Conservation (phyloP, 2,888 invertebrate genomes). For the Thumatha senex region DNA sequence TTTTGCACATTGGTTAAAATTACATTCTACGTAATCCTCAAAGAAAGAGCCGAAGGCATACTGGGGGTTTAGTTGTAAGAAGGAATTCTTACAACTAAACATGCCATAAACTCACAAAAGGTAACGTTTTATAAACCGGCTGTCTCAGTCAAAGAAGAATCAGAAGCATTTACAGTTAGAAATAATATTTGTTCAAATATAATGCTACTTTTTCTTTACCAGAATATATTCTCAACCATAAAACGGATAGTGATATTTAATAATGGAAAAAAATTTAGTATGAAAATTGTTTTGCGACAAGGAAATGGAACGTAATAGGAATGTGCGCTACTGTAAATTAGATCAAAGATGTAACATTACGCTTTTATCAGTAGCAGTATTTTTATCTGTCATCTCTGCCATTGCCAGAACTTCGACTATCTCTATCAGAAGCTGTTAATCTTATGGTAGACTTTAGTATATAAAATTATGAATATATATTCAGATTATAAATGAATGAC, state of each 20-base stretch:
- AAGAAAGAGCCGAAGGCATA: no score
- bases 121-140: constrained; percentile 41
- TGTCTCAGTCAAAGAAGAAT: constrained; percentile 19
- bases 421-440: no score
- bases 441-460: no score
- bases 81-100: neutral
- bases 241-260: constrained; percentile 30
- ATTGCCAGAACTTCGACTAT: no score
- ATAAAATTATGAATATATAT: no score
- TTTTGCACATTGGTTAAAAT: no score
- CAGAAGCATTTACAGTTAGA: constrained; percentile 45
- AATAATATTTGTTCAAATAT: constrained; percentile 57
- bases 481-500: no score
- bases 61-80: neutral
- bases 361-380: neutral
- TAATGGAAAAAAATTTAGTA: constrained; percentile 20
- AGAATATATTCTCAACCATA: constrained; percentile 42
- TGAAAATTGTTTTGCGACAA: constrained; percentile 21
- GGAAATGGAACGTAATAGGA: constrained; percentile 4
- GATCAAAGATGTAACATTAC: no score
- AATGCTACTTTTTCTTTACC: constrained; percentile 44
- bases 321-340: neutral
- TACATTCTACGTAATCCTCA: no score
- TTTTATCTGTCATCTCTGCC: no score
- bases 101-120: constrained; percentile 12